Conservation (phyloP, 2,797 vertebrate species). For the Epinephelus coioides region DNA sequence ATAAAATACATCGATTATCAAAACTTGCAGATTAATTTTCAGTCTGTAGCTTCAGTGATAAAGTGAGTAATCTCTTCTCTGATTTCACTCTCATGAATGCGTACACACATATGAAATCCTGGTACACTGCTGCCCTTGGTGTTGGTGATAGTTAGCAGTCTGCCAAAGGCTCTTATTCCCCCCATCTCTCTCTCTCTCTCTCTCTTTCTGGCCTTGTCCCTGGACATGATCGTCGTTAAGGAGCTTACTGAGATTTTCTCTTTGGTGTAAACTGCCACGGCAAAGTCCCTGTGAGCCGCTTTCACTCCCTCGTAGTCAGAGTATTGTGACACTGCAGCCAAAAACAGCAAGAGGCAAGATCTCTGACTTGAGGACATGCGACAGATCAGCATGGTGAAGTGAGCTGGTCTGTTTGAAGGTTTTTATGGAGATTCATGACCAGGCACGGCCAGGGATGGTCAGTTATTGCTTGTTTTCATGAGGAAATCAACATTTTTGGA, state of each 20-base stretch:
- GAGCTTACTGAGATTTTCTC: constrained; percentile 55
- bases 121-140: background rate
- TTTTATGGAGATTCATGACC: background rate
- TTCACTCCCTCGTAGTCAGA: constrained; percentile 14
- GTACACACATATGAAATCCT: background rate
- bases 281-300: constrained; percentile 26
- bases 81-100: background rate
- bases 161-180: background rate
- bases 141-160: background rate
- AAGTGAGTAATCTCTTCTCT: too few relatives aligned
- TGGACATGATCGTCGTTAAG: constrained; percentile 40
- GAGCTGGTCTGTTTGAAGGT: background rate
- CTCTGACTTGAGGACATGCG: background rate
- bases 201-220: constrained; percentile 25
- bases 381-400: background rate
- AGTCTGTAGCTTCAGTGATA: background rate
- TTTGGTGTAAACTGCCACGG: constrained; percentile 31
- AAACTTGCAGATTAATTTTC: background rate
- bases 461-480: background rate
- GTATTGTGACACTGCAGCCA: background rate
- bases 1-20: background rate
- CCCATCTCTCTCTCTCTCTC: background rate
- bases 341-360: background rate
- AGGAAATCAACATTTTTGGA: background rate
- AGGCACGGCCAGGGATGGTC: background rate